Conservation (phyloP, 2,113 vertebrate genomes). For the Xenopus borealis region DNA sequence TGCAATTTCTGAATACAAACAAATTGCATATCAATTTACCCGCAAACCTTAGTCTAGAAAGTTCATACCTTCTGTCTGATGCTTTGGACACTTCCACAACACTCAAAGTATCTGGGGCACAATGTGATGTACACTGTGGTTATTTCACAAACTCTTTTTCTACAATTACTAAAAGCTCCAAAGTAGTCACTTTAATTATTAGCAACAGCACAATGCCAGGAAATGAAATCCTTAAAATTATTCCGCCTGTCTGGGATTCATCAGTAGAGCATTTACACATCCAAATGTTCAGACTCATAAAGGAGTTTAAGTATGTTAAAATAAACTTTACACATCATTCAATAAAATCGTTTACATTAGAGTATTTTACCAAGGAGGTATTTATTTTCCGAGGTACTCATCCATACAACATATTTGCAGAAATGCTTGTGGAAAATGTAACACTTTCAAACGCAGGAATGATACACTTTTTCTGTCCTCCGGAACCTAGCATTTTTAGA, state of each 20-base stretch:
- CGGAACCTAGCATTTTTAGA: conserved; percentile 58
- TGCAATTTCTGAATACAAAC: conserved; percentile 59
- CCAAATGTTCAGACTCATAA: conserved; percentile 54
- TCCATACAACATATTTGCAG: conserved; percentile 67
- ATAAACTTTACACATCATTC: conserved; percentile 33
- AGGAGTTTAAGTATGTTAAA: conserved; percentile 26
- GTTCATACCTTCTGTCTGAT: conserved; percentile 59
- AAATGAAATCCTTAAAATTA: conserved; percentile 51
- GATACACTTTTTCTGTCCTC: conserved; percentile 82
- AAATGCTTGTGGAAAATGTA: conserved; percentile 67
- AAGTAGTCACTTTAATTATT: conserved; percentile 60
- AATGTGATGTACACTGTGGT: conserved; percentile 28
- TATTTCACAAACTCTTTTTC: conserved; percentile 22
- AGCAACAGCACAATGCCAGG: conserved; percentile 66
- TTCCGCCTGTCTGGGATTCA: conserved; percentile 58
- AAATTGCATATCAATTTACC: conserved; percentile 65
- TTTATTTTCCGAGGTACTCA: conserved; percentile 57
- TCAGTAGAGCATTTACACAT: conserved; percentile 60
- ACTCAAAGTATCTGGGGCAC: conserved; percentile 61
- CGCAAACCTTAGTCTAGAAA: background rate
- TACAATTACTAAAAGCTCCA: conserved; percentile 40
- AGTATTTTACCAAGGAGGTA: conserved; percentile 35
- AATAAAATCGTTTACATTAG: conserved; percentile 63
- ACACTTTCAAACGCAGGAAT: conserved; percentile 64
- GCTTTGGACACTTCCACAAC: conserved; percentile 57